These are phyloP conservation scores for Tetropium fuscum DNA, from an alignment of 2,888 invertebrate species.

Conservation along the genomic window DNA sequence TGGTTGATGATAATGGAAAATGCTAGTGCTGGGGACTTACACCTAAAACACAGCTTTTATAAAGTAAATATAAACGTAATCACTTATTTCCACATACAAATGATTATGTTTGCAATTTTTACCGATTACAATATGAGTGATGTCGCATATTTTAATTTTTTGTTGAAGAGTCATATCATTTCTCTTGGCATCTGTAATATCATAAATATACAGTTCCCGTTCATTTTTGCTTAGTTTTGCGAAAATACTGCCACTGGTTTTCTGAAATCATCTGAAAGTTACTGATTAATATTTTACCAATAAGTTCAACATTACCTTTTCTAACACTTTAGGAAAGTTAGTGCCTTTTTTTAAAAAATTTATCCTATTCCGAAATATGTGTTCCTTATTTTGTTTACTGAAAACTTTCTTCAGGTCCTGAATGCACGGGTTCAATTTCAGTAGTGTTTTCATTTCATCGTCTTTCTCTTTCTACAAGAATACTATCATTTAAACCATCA, in stretches of 20 bases:
- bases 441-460: slow-evolving; percentile 51
- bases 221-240: slow-evolving; percentile 50
- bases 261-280: slow-evolving; percentile 42
- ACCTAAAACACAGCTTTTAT: slow-evolving; percentile 36
- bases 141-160: slow-evolving; percentile 46
- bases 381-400: slow-evolving; percentile 47
- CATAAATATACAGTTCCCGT: slow-evolving; percentile 47
- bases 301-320: slow-evolving; percentile 59
- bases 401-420: slow-evolving; percentile 53
- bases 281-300: slow-evolving; percentile 2
- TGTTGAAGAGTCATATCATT: slow-evolving; percentile 38
- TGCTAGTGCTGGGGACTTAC: slow-evolving; percentile 50
- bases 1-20: slow-evolving; percentile 59
- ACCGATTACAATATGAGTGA: slow-evolving; percentile 59
- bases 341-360: slow-evolving; percentile 53
- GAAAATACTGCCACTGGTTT: slow-evolving; percentile 47
- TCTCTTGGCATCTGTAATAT: slow-evolving; percentile 40
- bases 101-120: slow-evolving; percentile 59
- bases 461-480: slow-evolving; percentile 56
- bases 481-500: slow-evolving; percentile 28
- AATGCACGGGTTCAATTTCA: slow-evolving; percentile 54
- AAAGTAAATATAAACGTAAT: not conserved
- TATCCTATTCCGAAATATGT: slow-evolving; percentile 55
- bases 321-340: slow-evolving; percentile 57
- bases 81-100: slow-evolving; percentile 47